These are phyloP conservation scores for Oscheius myriophilus DNA, from an alignment of 2,888 invertebrate species.

Conservation along the genomic window DNA sequence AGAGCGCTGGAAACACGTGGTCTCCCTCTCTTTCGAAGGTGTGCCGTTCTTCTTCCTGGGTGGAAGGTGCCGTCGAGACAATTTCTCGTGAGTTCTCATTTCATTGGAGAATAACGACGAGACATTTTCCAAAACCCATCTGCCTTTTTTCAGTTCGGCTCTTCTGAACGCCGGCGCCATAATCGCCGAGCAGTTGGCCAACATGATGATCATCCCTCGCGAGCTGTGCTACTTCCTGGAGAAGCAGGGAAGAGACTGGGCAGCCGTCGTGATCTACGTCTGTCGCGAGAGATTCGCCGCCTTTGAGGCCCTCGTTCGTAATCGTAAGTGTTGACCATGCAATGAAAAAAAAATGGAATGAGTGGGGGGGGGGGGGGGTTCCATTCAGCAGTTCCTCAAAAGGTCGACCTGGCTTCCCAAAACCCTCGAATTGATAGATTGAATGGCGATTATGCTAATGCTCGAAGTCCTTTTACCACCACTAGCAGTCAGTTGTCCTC, in stretches of 20 bases:
- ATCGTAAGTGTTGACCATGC: slow-evolving; percentile 7
- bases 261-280: slow-evolving; percentile 5
- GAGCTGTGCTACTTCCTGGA: slow-evolving; percentile 15
- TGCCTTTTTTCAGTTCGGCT: background rate
- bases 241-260: background rate
- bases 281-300: slow-evolving; percentile 11
- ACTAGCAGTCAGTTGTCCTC: too few species aligned
- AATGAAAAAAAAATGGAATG: too few species aligned
- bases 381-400: too few species aligned
- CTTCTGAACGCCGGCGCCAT: background rate
- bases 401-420: too few species aligned
- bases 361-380: too few species aligned
- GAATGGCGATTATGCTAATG: too few species aligned
- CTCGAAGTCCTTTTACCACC: too few species aligned
- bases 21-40: slow-evolving; percentile 8
- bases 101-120: too few species aligned
- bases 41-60: slow-evolving; percentile 19
- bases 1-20: slow-evolving; percentile 9
- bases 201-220: slow-evolving; percentile 19
- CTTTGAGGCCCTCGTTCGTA: slow-evolving; percentile 19
- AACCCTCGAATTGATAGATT: too few species aligned
- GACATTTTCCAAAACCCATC: too few species aligned
- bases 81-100: background rate
- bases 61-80: slow-evolving; percentile 4
- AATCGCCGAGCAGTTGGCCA: slow-evolving; percentile 12